phyloP scores from a whole-genome alignment of 1,140 invertebrate genomes.

The Heterodera schachtii region DNA sequence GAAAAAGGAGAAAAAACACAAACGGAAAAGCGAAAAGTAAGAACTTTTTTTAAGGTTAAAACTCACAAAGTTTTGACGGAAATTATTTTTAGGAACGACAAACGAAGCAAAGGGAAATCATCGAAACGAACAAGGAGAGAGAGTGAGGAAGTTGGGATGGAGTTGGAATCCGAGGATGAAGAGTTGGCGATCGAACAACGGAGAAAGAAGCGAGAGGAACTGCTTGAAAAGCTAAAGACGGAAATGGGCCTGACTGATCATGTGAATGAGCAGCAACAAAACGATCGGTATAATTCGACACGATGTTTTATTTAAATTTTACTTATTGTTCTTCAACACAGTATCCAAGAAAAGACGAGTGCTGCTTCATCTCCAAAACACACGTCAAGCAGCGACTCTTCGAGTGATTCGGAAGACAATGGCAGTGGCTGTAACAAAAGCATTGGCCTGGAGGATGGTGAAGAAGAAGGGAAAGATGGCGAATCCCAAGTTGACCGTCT shows the following conservation, averaged over 20 bases:
- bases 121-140: conserved; percentile 17
- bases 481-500: conserved; percentile 17
- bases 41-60: conserved; percentile 73
- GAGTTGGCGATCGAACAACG: conserved; percentile 33
- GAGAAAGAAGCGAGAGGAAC: conserved; percentile 31
- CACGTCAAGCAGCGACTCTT: conserved; percentile 1
- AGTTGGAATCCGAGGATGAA: conserved; percentile 36
- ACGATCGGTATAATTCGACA: background rate
- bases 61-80: background rate
- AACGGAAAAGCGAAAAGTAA: conserved; percentile 70
- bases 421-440: background rate
- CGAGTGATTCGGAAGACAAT: conserved; percentile 1
- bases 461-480: conserved; percentile 3
- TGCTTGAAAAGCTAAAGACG: conserved; percentile 36
- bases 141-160: background rate
- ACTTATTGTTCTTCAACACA: background rate
- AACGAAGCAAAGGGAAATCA: conserved; percentile 6
- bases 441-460: conserved; percentile 10
- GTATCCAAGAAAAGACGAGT: background rate
- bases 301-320: too few species aligned
- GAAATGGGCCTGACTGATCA: conserved; percentile 21
- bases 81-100: conserved; percentile 3
- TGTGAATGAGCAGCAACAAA: background rate
- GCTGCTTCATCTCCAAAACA: conserved; percentile 7
- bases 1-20: conserved; percentile 68